These are phyloP conservation scores for Brachypterus glaber DNA, from an alignment of 2,888 invertebrate species.

Conservation along the genomic window DNA sequence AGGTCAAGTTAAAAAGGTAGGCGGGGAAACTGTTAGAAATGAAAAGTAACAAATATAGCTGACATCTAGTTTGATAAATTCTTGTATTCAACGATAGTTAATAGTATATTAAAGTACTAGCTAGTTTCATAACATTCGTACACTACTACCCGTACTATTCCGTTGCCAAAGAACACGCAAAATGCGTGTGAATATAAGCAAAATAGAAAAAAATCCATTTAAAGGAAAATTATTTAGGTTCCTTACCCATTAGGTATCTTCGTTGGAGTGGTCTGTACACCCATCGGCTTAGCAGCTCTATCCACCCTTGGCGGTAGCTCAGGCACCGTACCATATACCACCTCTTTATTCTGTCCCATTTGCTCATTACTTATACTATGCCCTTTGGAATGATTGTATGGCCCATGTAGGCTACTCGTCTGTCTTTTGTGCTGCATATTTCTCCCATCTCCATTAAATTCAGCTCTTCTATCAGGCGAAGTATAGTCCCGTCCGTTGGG, in stretches of 20 bases:
- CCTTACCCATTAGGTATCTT: conserved; percentile 36
- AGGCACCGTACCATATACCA: conserved; percentile 45
- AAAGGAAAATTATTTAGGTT: neutral
- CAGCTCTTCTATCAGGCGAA: conserved; percentile 21
- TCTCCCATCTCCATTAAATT: conserved; percentile 25
- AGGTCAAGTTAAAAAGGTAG: no score
- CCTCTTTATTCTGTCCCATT: conserved; percentile 31
- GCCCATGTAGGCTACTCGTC: conserved; percentile 36
- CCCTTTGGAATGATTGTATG: conserved; percentile 32
- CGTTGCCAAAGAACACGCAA: no score
- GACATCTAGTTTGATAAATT: no score
- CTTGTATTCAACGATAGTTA: no score
- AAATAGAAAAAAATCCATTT: no score
- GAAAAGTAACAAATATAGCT: no score
- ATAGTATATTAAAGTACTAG: no score
- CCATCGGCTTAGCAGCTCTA: conserved; percentile 66
- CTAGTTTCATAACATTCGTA: no score
- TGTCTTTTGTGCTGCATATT: conserved; percentile 37
- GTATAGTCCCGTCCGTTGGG: conserved; percentile 17
- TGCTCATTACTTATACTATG: conserved; percentile 33
- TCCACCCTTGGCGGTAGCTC: conserved; percentile 80
- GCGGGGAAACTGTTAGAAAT: no score
- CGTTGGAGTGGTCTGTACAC: conserved; percentile 37
- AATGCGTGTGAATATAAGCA: no score
- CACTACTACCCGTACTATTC: no score